Conservation (phyloP, 1,140 invertebrate species). For the Asbolus verrucosus region DNA sequence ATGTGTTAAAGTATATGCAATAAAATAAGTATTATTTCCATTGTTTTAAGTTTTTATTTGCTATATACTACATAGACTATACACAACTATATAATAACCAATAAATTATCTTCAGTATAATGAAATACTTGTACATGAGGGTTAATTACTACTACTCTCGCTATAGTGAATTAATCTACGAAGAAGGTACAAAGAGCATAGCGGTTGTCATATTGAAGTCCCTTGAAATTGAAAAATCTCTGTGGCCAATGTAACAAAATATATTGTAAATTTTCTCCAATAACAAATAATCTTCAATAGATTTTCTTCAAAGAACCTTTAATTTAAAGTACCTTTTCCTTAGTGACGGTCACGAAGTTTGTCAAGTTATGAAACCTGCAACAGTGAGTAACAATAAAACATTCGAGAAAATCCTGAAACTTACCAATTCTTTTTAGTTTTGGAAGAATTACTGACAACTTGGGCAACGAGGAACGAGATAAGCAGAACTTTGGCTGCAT, state of each 20-base stretch:
- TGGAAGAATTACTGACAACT: slow-evolving; percentile 36
- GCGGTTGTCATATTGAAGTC: slow-evolving; percentile 35
- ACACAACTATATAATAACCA: slow-evolving; percentile 1
- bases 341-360: slow-evolving; percentile 45
- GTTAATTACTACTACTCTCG: slow-evolving; percentile 30
- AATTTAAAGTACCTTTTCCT: slow-evolving; percentile 45
- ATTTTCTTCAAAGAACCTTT: slow-evolving; percentile 36
- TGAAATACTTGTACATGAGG: slow-evolving; percentile 5
- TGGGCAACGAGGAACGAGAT: slow-evolving; percentile 31
- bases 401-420: not conserved
- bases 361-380: slow-evolving; percentile 33
- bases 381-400: not conserved
- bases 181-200: slow-evolving; percentile 42
- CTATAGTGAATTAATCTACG: slow-evolving; percentile 6
- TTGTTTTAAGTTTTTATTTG: slow-evolving; percentile 37
- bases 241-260: slow-evolving; percentile 30
- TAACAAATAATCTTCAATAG: slow-evolving; percentile 41
- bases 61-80: slow-evolving; percentile 19
- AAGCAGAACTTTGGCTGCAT: slow-evolving; percentile 7
- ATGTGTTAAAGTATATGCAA: no score
- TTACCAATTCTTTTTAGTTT: slow-evolving; percentile 34
- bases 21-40: no score
- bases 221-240: slow-evolving; percentile 13
- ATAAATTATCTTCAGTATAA: no score
- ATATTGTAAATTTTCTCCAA: slow-evolving; percentile 9